A percentile compares a stretch with the other conserved stretches of the same genome.
Evolutionary conservation across 2,113 vertebrate genomes (phyloP).

Genomic region (Eurystomus gularis): DNA sequence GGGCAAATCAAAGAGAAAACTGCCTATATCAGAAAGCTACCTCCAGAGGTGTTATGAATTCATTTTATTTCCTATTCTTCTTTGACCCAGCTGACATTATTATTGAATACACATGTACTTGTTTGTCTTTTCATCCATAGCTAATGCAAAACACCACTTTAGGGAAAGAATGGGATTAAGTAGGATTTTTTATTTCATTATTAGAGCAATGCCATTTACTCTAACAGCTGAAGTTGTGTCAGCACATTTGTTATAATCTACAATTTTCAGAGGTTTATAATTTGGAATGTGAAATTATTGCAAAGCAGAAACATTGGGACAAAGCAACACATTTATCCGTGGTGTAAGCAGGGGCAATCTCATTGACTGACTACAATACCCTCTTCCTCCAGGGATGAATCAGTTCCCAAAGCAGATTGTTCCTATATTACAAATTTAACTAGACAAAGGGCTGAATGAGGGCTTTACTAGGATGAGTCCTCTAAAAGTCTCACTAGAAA

Average conservation of each 20-base stretch:
- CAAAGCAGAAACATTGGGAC: neutral
- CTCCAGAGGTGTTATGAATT: conserved; percentile 59
- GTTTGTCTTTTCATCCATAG: conserved; percentile 72
- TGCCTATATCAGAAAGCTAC: conserved; percentile 31
- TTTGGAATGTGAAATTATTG: conserved; percentile 54
- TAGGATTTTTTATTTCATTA: conserved; percentile 70
- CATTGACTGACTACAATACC: conserved; percentile 36
- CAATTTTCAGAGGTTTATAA: conserved; percentile 58
- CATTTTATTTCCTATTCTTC: conserved; percentile 64
- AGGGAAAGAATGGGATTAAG: conserved; percentile 61
- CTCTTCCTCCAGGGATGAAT: conserved; percentile 35
- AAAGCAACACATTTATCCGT: conserved; percentile 44
- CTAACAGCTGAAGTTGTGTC: conserved; percentile 26
- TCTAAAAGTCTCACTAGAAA: neutral
- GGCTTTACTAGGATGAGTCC: neutral
- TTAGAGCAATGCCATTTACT: conserved; percentile 55
- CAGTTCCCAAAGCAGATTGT: conserved; percentile 6
- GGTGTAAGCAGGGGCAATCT: conserved; percentile 50
- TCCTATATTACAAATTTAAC: conserved; percentile 17
- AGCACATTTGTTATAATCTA: conserved; percentile 61
- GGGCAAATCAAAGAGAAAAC: conserved; percentile 52
- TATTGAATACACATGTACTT: conserved; percentile 72
- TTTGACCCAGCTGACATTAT: conserved; percentile 67
- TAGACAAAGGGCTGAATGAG: neutral
- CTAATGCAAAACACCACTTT: conserved; percentile 70